Evolutionary conservation across 92 coral and sea anemone genomes (phyloP).

Genomic region (Desmophyllum pertusum): DNA sequence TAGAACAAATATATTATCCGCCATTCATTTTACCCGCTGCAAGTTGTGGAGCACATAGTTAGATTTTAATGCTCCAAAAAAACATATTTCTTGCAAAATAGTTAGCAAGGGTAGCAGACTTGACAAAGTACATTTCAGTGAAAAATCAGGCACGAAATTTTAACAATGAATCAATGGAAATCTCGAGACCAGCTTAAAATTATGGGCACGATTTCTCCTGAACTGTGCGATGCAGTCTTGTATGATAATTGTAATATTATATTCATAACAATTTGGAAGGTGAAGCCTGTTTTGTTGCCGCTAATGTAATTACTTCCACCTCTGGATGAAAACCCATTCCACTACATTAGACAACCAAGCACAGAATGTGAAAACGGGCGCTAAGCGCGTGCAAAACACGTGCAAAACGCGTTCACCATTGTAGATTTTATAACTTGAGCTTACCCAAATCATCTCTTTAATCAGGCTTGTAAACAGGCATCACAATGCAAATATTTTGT

Average conservation of each 20-base stretch:
- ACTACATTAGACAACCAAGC: background rate
- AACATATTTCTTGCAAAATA: background rate
- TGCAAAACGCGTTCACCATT: background rate
- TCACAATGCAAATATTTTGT: background rate
- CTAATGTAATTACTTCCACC: background rate
- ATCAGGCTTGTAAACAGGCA: background rate
- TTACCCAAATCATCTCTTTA: background rate
- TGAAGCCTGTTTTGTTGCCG: background rate
- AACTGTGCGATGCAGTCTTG: conserved; percentile 4
- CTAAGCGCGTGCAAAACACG: background rate
- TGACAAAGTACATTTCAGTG: conserved; percentile 5
- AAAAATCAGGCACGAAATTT: background rate
- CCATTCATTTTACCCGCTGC: background rate
- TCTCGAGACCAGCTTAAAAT: background rate
- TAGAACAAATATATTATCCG: background rate
- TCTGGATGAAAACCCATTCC: background rate
- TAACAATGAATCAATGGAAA: background rate
- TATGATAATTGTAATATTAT: background rate
- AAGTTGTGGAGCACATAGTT: conserved; percentile 19
- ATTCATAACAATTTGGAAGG: background rate
- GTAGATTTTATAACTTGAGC: background rate
- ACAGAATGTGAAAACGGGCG: background rate
- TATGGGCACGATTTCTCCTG: background rate
- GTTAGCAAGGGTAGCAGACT: background rate
- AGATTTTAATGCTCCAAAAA: conserved; percentile 4